phyloP scores from a whole-genome alignment of 2,888 invertebrate genomes.

The Hirtodrosophila cameraria region DNA sequence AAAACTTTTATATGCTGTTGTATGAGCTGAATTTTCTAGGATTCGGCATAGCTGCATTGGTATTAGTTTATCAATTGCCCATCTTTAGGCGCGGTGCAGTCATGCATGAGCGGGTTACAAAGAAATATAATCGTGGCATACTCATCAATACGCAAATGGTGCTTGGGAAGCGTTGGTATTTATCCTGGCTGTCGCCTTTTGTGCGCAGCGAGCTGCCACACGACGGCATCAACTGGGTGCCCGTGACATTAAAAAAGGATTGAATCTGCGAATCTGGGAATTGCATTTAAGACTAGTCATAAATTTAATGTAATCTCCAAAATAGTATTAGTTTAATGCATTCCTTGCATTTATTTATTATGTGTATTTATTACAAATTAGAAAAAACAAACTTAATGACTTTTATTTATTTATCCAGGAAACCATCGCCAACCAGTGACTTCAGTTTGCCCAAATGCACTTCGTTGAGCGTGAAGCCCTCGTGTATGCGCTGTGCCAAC shows the following conservation, averaged over 20 bases:
- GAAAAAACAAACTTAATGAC: constrained; percentile 35
- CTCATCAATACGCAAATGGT: constrained; percentile 89
- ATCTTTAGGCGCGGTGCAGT: constrained; percentile 90
- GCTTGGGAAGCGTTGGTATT: constrained; percentile 91
- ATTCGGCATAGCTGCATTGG: constrained; percentile 87
- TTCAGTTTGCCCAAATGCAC: constrained; percentile 84
- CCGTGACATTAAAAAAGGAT: constrained; percentile 45
- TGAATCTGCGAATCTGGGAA: constrained; percentile 20
- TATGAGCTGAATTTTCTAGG: constrained; percentile 89
- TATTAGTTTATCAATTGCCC: constrained; percentile 89
- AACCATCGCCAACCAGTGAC: constrained; percentile 85
- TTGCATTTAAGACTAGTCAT: constrained; percentile 32
- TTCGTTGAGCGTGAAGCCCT: constrained; percentile 84
- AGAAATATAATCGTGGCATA: constrained; percentile 90
- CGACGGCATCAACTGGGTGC: constrained; percentile 89
- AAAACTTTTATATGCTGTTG: constrained; percentile 89
- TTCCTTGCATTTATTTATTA: constrained; percentile 38
- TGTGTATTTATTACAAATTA: constrained; percentile 47
- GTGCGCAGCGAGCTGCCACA: constrained; percentile 90
- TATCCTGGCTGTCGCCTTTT: constrained; percentile 92
- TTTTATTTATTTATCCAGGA: constrained; percentile 56
- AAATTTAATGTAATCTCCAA: constrained; percentile 28
- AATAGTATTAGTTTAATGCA: constrained; percentile 34
- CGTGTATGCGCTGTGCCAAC: constrained; percentile 72
- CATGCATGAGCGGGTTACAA: constrained; percentile 84